Evolutionary conservation across 2,113 vertebrate species (phyloP), one percentile per base, ranked within the genome.

Genomic region (Natator depressus): DNA sequence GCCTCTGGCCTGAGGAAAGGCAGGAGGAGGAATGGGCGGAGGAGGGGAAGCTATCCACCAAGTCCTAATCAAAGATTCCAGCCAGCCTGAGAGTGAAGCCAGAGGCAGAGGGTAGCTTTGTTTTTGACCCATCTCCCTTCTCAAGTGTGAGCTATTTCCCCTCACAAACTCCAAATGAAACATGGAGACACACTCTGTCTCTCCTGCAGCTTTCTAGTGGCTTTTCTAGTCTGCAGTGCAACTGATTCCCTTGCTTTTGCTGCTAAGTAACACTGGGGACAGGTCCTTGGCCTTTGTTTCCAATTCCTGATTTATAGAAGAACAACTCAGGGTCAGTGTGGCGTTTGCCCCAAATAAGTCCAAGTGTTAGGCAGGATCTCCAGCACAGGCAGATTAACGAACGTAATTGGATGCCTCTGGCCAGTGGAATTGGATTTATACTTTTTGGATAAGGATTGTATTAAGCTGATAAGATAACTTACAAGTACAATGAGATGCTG

Each of bases 401-500:
- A 93, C 93, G 84, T 95, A 96, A 97, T 95, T 93, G 84, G 79
- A 85, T 1, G 0, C 87, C 81, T 95, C 96, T 96, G 94, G 84
- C 91, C 47, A 42, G 96, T 78, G 87, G 88, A 97, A 97, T 94
- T 95, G 96, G 92, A 95, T 96, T 98, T 95, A 87, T 86, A 85
- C 80, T 84, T 90, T 93, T 96, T 92, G 95, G 94, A 98, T 89
- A 96, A 97, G 96, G 86, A 93, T 95, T 87, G 90, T 78, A 89
- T 97, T 95, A 92, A 96, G 75, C 84, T 84, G 95, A 93, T 93
- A 97, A 96, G 88, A 90, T 47, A 91, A 89, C 55, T 94, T 94
- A 91, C 92, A 88, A 88, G 89, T 90, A 87, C 95, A 93, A 89
- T 89, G 86, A 98, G 96, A 97, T 95, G 94, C 89, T 96, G 97